Base-by-base conservation (phyloP, 2,888 invertebrate species). In the Diaperis boleti region DNA sequence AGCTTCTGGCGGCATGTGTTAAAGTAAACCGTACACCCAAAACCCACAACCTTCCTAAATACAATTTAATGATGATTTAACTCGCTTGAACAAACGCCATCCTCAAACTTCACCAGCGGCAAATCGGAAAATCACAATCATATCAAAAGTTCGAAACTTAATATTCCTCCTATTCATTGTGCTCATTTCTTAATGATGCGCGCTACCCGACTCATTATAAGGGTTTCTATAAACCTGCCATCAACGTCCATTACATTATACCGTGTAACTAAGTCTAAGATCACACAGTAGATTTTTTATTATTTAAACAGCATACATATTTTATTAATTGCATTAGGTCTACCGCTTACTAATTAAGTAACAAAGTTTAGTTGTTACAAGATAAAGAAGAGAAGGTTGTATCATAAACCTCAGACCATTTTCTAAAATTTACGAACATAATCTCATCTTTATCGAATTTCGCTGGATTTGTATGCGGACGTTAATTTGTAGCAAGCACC, bases 21-120 rank as follows among this genome's bases (percentile, higher is more conserved):
- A 55, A 55, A 66, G 57, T 59, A 52, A 47, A 55, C 55, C 52
- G 57, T 60, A 49, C 41, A 44, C 14, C 64, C 50, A 60, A 60
- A 61, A 49, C 62, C 55, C 54, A 55, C 60, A 64, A 62, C 61
- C 56, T 52, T 54, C 52, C 62, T 69, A 65, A 69, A 68, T 69
- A 66, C 66, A 66, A 61, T 68, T 69, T 69, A 64, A 69, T 69
- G 69, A 69, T 68, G 66, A 69, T 69, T 69, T 69, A 69, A 65
- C 62, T 60, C 50, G 61, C 61, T 62, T 54, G 64, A 66, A 42
- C 55, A 57, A 42, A 62, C 66, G 67, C 67, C 59, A 65, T 64
- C 20, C 66, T 66, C 59, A 62, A 67, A 62, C 49, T 35, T 55
- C 63, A 67, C 59, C 26, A 55, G 59, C 65, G 64, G 65, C 63